phyloP scores from a whole-genome alignment of 2,888 invertebrate genomes.

The Beris morrisii region DNA sequence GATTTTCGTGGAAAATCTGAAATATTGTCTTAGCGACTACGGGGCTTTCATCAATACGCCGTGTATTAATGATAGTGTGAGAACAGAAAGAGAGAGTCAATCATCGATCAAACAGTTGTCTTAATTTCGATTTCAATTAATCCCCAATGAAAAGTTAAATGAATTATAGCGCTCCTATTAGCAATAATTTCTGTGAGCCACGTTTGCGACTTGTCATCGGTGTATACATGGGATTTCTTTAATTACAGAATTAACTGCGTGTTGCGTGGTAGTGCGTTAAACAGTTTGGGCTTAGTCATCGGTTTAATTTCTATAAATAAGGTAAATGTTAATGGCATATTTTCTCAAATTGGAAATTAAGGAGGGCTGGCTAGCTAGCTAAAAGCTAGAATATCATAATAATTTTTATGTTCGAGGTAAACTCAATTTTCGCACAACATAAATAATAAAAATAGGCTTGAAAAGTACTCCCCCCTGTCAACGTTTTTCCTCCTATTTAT shows the following conservation, averaged over 20 bases:
- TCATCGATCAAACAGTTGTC: conserved; percentile 14
- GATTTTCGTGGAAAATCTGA: not conserved
- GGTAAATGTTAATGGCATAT: too few relatives aligned
- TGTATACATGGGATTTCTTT: conserved; percentile 2
- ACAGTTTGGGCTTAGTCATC: too few relatives aligned
- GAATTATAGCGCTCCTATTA: not conserved
- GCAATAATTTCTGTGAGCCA: not conserved
- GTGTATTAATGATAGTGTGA: not conserved
- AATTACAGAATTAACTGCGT: conserved; percentile 11
- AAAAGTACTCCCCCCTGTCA: too few relatives aligned
- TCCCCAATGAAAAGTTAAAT: conserved; percentile 13
- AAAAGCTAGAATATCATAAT: too few relatives aligned
- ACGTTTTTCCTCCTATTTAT: too few relatives aligned
- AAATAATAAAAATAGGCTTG: too few relatives aligned
- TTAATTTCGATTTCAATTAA: conserved; percentile 22
- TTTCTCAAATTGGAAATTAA: too few relatives aligned
- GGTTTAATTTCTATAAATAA: too few relatives aligned
- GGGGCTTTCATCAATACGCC: not conserved
- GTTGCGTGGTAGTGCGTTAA: not conserved
- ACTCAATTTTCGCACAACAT: too few relatives aligned
- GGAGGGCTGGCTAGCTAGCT: too few relatives aligned
- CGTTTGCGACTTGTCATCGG: too few relatives aligned
- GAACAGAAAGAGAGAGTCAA: conserved; percentile 1
- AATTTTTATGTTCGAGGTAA: too few relatives aligned
- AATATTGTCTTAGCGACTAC: conserved; percentile 5